Evolutionary conservation across 2,797 vertebrate genomes (phyloP).

Genomic region (Tenualosa ilisha): DNA sequence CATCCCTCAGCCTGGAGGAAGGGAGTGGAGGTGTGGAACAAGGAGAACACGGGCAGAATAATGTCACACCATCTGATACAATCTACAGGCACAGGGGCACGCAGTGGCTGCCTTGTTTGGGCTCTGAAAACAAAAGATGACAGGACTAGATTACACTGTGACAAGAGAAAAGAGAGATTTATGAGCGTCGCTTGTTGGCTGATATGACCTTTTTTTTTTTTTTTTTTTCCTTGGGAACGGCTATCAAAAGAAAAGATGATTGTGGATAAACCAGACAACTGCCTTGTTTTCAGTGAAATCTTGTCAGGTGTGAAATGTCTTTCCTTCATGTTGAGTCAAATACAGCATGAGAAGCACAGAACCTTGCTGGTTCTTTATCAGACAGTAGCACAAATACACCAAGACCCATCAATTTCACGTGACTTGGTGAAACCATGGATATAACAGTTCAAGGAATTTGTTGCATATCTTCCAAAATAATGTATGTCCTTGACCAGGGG

Average conservation of each 20-base stretch:
- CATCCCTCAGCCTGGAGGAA: constrained; percentile 22
- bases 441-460: background rate
- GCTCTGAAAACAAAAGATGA: constrained; percentile 57
- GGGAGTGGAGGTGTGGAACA: constrained; percentile 35
- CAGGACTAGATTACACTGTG: constrained; percentile 50
- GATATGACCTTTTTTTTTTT: constrained; percentile 49
- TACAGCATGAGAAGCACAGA: background rate
- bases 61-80: constrained; percentile 64
- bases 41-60: constrained; percentile 36
- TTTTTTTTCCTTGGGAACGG: constrained; percentile 24
- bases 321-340: background rate
- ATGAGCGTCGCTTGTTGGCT: constrained; percentile 47
- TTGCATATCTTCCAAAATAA: background rate
- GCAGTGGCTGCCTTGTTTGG: constrained; percentile 57
- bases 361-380: background rate
- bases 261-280: constrained; percentile 38
- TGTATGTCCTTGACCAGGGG: background rate
- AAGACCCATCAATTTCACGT: background rate
- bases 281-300: constrained; percentile 25
- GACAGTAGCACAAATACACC: background rate
- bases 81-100: constrained; percentile 56
- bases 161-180: constrained; percentile 49
- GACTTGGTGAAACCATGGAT: background rate
- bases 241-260: constrained; percentile 36
- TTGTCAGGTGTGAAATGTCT: background rate